Conservation (phyloP, 2,888 invertebrate species). For the Cheilosia urbana region DNA sequence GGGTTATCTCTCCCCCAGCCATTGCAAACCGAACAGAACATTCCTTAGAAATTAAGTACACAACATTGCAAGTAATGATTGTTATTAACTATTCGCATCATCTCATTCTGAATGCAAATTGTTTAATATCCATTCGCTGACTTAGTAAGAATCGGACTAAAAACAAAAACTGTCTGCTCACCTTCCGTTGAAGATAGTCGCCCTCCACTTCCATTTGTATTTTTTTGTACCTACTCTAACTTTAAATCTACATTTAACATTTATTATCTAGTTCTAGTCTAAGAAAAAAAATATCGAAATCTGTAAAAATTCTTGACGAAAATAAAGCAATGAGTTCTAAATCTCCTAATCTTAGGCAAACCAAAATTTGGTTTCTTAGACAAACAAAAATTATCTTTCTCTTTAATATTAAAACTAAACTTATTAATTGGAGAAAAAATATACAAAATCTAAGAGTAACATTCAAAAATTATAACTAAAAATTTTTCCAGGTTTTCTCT, state of each 20-base stretch:
- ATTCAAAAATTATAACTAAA: slow-evolving; percentile 31
- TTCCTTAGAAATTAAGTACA: no score
- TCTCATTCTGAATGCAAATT: neutral
- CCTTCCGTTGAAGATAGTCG: slow-evolving; percentile 16
- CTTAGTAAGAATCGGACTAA: neutral
- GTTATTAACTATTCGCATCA: neutral
- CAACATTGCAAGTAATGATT: no score
- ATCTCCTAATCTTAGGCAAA: slow-evolving; percentile 77
- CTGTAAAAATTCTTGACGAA: slow-evolving; percentile 59
- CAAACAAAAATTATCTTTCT: slow-evolving; percentile 34
- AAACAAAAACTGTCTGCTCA: neutral
- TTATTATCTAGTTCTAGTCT: slow-evolving; percentile 45
- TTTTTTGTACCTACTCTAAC: slow-evolving; percentile 16
- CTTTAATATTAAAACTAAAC: slow-evolving; percentile 15
- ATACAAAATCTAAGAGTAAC: slow-evolving; percentile 20
- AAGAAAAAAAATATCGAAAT: slow-evolving; percentile 10
- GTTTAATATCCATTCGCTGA: neutral
- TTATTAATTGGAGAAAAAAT: slow-evolving; percentile 30
- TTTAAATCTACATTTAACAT: slow-evolving; percentile 13
- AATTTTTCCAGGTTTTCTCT: slow-evolving; percentile 69
- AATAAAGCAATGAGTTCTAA: slow-evolving; percentile 79
- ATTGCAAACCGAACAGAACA: no score
- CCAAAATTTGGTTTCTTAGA: slow-evolving; percentile 64
- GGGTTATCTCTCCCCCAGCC: no score
- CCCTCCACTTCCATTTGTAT: slow-evolving; percentile 30